These are phyloP conservation scores for Gymnothorax reevesii DNA, from an alignment of 2,797 vertebrate species.

Conservation along the genomic window DNA sequence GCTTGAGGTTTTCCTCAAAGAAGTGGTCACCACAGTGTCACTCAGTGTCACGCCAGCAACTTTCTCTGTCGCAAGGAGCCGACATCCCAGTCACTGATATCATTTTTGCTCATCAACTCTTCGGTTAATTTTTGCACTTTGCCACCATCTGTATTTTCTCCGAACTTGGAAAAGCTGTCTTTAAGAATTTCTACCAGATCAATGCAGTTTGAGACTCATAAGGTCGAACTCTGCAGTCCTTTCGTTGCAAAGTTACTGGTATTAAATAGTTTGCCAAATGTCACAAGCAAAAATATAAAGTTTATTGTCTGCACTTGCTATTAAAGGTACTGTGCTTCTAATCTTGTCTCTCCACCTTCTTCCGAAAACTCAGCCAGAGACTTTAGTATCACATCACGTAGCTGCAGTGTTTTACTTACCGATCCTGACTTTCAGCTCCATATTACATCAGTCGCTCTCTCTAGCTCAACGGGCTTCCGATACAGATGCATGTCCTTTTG, in stretches of 20 bases:
- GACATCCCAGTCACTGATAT: constrained; percentile 14
- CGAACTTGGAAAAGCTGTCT: constrained; percentile 27
- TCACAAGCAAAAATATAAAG: constrained; percentile 25
- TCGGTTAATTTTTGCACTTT: neutral
- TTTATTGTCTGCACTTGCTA: constrained; percentile 27
- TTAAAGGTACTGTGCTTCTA: constrained; percentile 17
- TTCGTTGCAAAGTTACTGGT: constrained; percentile 16
- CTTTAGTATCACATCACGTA: constrained; percentile 6
- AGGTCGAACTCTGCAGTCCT: constrained; percentile 11
- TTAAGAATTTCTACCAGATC: constrained; percentile 20
- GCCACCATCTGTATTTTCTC: constrained; percentile 12
- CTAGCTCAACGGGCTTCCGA: neutral
- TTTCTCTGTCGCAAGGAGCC: neutral
- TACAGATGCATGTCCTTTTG: neutral
- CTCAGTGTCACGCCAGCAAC: neutral
- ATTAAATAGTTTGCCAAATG: constrained; percentile 29
- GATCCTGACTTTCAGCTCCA: constrained; percentile 27
- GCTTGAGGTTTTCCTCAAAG: neutral
- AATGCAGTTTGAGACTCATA: constrained; percentile 25
- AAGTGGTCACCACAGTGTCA: neutral
- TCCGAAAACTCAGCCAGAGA: constrained; percentile 23
- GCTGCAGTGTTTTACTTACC: constrained; percentile 24
- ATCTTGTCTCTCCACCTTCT: constrained; percentile 22
- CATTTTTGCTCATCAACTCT: constrained; percentile 6
- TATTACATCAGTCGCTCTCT: constrained; percentile 5